Conservation (phyloP, 2,888 invertebrate species). For the Bursaphelenchus okinawaensis region DNA sequence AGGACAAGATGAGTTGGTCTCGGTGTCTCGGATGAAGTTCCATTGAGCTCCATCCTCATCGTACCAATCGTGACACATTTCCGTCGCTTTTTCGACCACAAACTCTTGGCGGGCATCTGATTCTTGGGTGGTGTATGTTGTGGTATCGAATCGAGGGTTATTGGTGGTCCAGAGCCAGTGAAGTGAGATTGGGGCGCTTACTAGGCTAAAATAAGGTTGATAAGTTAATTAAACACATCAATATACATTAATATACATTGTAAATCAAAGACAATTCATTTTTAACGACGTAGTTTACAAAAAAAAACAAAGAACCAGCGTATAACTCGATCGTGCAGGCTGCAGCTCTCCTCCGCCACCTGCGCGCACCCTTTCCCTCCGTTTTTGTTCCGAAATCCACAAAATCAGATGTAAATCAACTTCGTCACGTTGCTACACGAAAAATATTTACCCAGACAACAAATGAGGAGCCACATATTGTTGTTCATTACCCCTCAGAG, state of each 20-base stretch:
- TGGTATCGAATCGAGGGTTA: slow-evolving; percentile 40
- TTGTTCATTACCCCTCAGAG: slow-evolving; percentile 46
- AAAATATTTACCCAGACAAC: slow-evolving; percentile 46
- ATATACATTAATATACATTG: not conserved
- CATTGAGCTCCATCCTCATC: slow-evolving; percentile 29
- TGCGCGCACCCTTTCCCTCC: too few species aligned
- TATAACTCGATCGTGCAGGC: too few species aligned
- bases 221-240: not conserved
- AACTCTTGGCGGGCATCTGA: slow-evolving; percentile 22
- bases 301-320: too few species aligned
- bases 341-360: too few species aligned
- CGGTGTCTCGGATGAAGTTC: slow-evolving; percentile 55
- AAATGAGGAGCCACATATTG: slow-evolving; percentile 29
- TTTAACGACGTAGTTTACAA: not conserved
- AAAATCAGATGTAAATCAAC: too few species aligned
- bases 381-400: too few species aligned
- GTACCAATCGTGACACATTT: slow-evolving; percentile 57
- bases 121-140: slow-evolving; percentile 36
- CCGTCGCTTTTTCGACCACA: slow-evolving; percentile 39
- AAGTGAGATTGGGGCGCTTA: slow-evolving; percentile 53
- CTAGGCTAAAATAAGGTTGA: slow-evolving; percentile 34
- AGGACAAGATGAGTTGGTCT: slow-evolving; percentile 63
- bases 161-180: slow-evolving; percentile 55
- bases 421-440: too few species aligned
- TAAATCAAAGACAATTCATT: slow-evolving; percentile 1